phyloP scores from a whole-genome alignment of 2,888 invertebrate genomes.

The Pandemis corylana region DNA sequence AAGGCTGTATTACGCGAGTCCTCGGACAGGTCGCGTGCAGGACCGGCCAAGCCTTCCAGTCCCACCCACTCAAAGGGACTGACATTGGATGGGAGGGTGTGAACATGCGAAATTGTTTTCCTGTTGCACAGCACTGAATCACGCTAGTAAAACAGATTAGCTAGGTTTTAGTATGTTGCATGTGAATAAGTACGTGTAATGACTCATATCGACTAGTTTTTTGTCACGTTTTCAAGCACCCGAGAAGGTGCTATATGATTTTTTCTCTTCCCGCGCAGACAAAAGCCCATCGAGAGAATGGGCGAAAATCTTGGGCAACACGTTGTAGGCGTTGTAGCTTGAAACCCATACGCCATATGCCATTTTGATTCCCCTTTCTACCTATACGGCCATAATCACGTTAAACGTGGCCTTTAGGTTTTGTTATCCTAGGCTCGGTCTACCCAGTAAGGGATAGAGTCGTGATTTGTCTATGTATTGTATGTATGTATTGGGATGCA shows the following conservation, averaged over 20 bases:
- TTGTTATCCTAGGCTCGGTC: no score
- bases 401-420: no score
- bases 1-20: slow-evolving; percentile 47
- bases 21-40: slow-evolving; percentile 58
- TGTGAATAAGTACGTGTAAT: not conserved
- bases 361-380: no score
- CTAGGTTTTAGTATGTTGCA: slow-evolving; percentile 6
- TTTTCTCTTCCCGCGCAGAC: no score
- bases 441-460: no score
- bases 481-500: no score
- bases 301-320: no score
- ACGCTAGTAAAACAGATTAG: slow-evolving; percentile 19
- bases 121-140: slow-evolving; percentile 29
- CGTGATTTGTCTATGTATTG: no score
- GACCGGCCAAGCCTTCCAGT: slow-evolving; percentile 60
- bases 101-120: slow-evolving; percentile 57
- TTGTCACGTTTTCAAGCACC: not conserved
- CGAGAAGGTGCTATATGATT: not conserved
- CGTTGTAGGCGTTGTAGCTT: no score
- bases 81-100: slow-evolving; percentile 52
- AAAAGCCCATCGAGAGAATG: no score
- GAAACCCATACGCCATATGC: no score
- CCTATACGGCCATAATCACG: no score
- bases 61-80: slow-evolving; percentile 59
- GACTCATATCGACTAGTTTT: not conserved